Percentiles rank a stretch among this genome's conserved stretches.
phyloP scores from a whole-genome alignment of 2,888 invertebrate genomes.

The Diloba caeruleocephala region DNA sequence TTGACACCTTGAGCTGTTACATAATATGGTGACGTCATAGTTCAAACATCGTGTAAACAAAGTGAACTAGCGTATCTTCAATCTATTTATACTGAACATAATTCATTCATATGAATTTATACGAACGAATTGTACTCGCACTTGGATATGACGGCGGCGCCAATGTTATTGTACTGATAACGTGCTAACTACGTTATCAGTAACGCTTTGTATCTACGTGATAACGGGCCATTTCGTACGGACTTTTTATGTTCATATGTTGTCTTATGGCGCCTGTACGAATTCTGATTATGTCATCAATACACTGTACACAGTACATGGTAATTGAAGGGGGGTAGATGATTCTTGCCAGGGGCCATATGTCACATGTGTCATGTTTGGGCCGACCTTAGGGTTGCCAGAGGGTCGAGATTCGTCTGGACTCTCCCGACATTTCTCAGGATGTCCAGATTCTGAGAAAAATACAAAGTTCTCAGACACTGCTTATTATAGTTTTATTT shows the following conservation, averaged over 20 bases:
- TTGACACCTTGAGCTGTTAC: neutral
- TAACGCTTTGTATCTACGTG: slow-evolving; percentile 37
- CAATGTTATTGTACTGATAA: slow-evolving; percentile 50
- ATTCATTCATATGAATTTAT: slow-evolving; percentile 32
- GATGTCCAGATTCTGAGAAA: too few relatives aligned
- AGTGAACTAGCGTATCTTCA: slow-evolving; percentile 14
- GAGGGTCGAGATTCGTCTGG: too few relatives aligned
- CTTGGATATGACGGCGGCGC: slow-evolving; percentile 38
- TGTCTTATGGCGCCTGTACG: slow-evolving; percentile 1
- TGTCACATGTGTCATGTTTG: too few relatives aligned
- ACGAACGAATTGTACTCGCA: slow-evolving; percentile 24
- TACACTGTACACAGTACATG: too few relatives aligned
- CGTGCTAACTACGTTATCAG: slow-evolving; percentile 32
- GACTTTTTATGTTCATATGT: slow-evolving; percentile 5
- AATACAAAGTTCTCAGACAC: too few relatives aligned
- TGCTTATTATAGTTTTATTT: too few relatives aligned
- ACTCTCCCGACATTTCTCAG: too few relatives aligned
- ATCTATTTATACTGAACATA: slow-evolving; percentile 22
- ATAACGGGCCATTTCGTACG: slow-evolving; percentile 24
- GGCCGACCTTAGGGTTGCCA: too few relatives aligned
- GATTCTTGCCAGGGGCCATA: too few relatives aligned
- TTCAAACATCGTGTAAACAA: slow-evolving; percentile 2
- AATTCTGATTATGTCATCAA: slow-evolving; percentile 1
- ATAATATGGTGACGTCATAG: too few relatives aligned
- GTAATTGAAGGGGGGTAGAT: neutral